Conservation (phyloP, 2,888 invertebrate genomes). For the Tetragonula carbonaria region DNA sequence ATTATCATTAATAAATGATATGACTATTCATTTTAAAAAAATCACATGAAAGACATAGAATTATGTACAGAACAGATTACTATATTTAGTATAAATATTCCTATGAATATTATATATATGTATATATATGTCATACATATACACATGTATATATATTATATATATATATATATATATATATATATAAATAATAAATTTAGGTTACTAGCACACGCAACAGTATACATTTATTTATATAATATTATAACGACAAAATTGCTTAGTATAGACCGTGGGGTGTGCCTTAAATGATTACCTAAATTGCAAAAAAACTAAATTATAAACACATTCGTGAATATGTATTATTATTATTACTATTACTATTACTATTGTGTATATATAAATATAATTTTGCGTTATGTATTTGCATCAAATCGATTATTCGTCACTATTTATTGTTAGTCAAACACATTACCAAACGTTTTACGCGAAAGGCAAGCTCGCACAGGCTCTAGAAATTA, state of each 20-base stretch:
- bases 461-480: constrained; percentile 76
- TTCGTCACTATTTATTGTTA: constrained; percentile 79
- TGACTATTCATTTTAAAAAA: constrained; percentile 78
- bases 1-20: constrained; percentile 80
- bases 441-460: constrained; percentile 67
- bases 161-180: constrained; percentile 52
- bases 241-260: constrained; percentile 71
- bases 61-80: constrained; percentile 83
- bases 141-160: too few relatives aligned
- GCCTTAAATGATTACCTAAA: constrained; percentile 80
- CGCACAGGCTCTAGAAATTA: constrained; percentile 77
- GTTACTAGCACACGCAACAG: constrained; percentile 74
- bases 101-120: constrained; percentile 71
- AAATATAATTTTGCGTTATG: constrained; percentile 66
- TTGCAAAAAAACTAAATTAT: constrained; percentile 69
- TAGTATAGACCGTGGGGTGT: constrained; percentile 80
- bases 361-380: constrained; percentile 75
- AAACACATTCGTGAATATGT: constrained; percentile 64
- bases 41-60: constrained; percentile 82
- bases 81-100: constrained; percentile 74
- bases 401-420: constrained; percentile 71
- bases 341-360: constrained; percentile 58
- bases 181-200: constrained; percentile 74
- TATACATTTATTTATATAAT: constrained; percentile 80
- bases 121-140: constrained; percentile 7